Conservation (phyloP, 2,888 invertebrate genomes). For the Cataglyphis cursor region DNA sequence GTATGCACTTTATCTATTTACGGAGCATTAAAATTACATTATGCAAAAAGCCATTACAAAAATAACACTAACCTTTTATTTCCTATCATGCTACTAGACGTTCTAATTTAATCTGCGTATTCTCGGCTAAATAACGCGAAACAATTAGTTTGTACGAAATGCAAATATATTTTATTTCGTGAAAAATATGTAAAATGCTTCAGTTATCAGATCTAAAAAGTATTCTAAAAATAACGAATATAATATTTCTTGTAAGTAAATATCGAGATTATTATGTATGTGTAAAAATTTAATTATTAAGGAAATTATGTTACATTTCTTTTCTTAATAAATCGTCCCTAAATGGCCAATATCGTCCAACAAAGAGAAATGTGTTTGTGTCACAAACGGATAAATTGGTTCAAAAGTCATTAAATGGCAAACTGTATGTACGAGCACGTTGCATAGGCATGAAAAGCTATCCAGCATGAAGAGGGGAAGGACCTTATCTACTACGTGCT, state of each 20-base stretch:
- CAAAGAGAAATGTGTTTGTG: background rate
- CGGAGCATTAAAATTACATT: slow-evolving; percentile 45
- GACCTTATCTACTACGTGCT: slow-evolving; percentile 48
- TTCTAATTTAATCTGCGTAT: slow-evolving; percentile 40
- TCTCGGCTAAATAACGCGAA: slow-evolving; percentile 3
- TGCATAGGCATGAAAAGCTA: slow-evolving; percentile 26
- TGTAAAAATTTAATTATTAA: background rate
- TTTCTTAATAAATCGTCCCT: background rate
- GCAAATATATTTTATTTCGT: background rate
- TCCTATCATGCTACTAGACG: slow-evolving; percentile 18
- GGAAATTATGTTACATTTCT: background rate
- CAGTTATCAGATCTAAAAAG: background rate
- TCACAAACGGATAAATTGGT: slow-evolving; percentile 18
- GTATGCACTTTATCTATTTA: slow-evolving; percentile 45
- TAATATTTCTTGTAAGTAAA: background rate
- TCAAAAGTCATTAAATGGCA: background rate
- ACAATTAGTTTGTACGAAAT: background rate
- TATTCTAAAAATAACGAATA: background rate
- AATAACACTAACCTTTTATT: slow-evolving; percentile 53
- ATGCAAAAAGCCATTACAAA: slow-evolving; percentile 37
- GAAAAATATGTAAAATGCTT: background rate
- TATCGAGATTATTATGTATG: background rate
- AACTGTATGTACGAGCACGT: slow-evolving; percentile 9
- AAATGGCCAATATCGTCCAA: background rate
- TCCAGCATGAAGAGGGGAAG: background rate